A percentile compares a stretch with the other conserved stretches of the same genome.
Evolutionary conservation across 2,888 invertebrate species (phyloP).

Genomic region (Tetanocera ferruginea): DNA sequence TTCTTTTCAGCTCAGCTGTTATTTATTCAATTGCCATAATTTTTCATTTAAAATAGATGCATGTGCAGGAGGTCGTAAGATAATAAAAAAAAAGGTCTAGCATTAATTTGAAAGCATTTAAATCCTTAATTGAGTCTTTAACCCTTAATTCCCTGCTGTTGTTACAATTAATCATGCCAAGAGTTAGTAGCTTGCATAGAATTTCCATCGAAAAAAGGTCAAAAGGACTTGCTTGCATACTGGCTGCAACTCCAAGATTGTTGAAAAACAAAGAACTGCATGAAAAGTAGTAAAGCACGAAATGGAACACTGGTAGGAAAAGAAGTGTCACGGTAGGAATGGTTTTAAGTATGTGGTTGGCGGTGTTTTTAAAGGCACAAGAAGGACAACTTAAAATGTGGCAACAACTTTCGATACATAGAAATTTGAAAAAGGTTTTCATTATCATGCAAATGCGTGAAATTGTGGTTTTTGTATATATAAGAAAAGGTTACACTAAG

Average conservation of each 20-base stretch:
- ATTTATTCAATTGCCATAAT: neutral
- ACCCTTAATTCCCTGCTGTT: constrained; percentile 60
- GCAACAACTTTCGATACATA: too few relatives aligned
- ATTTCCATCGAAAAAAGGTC: neutral
- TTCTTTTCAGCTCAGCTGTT: neutral
- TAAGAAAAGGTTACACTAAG: too few relatives aligned
- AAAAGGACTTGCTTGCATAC: neutral
- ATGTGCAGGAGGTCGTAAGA: neutral
- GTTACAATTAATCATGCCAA: constrained; percentile 55
- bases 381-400: too few relatives aligned
- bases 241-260: neutral
- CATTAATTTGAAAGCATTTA: constrained; percentile 18
- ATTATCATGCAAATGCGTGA: neutral
- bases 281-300: neutral
- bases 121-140: constrained; percentile 59
- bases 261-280: neutral
- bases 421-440: too few relatives aligned
- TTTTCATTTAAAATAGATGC: neutral
- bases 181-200: neutral
- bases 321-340: too few relatives aligned
- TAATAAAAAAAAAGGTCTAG: constrained; percentile 13
- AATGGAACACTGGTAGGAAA: neutral
- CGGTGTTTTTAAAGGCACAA: too few relatives aligned
- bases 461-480: neutral
- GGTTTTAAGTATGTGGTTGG: too few relatives aligned